These are phyloP conservation scores for Pogonocherus hispidulus DNA, from an alignment of 2,888 invertebrate species.

Conservation along the genomic window DNA sequence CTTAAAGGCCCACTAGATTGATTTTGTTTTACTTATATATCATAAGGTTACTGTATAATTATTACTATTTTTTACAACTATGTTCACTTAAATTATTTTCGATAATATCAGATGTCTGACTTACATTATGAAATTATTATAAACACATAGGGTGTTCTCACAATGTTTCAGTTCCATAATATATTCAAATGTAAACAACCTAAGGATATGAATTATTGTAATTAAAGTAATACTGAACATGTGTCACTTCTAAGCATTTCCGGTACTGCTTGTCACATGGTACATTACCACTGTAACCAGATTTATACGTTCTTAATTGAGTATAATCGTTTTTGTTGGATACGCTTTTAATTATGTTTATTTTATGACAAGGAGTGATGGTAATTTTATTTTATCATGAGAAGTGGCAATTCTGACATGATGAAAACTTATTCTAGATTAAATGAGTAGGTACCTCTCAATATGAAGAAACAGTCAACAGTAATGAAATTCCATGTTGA, in stretches of 20 bases:
- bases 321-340: not conserved
- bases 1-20: no score
- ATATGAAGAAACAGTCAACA: no score
- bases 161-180: not conserved
- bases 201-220: not conserved
- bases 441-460: no score
- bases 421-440: not conserved
- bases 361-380: not conserved
- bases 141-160: not conserved
- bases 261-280: slow-evolving; percentile 1
- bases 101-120: no score
- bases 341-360: not conserved
- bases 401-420: not conserved
- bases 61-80: no score
- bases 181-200: not conserved
- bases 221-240: not conserved
- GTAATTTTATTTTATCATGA: not conserved
- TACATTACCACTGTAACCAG: slow-evolving; percentile 2
- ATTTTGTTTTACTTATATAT: no score
- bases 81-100: no score
- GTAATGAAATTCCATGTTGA: no score
- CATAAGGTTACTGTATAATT: no score
- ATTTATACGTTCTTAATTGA: not conserved
- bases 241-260: not conserved
- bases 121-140: no score